Percentiles rank a stretch among this genome's conserved stretches.
These are phyloP conservation scores for Aphaenogaster floridana DNA, from an alignment of 1,140 invertebrate species.

Conservation along the genomic window DNA sequence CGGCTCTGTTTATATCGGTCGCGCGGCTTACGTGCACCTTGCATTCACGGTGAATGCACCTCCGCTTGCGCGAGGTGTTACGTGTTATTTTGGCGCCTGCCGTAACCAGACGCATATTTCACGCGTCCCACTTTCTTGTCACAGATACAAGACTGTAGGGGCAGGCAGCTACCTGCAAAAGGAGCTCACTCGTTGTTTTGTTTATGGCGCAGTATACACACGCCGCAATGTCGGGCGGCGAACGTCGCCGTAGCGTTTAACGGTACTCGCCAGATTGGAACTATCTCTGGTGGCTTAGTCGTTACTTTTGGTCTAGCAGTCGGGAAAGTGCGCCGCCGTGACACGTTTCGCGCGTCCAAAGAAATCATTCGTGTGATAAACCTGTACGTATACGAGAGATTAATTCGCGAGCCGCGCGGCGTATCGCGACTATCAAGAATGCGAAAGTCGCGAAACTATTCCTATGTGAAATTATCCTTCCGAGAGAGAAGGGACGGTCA, in stretches of 20 bases:
- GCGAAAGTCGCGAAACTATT: slow-evolving; percentile 33
- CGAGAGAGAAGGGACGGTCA: background rate
- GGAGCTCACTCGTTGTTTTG: slow-evolving; percentile 68
- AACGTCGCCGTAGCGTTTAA: slow-evolving; percentile 74
- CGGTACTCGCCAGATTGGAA: slow-evolving; percentile 75
- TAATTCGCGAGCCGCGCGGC: slow-evolving; percentile 12
- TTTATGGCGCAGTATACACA: slow-evolving; percentile 58
- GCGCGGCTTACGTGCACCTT: background rate
- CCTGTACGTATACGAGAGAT: slow-evolving; percentile 49
- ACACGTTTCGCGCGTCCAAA: slow-evolving; percentile 12
- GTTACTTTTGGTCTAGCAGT: slow-evolving; percentile 50
- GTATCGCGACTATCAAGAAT: slow-evolving; percentile 27
- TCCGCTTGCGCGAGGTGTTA: slow-evolving; percentile 29
- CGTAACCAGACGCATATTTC: slow-evolving; percentile 74
- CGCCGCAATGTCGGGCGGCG: slow-evolving; percentile 48
- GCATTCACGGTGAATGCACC: slow-evolving; percentile 37
- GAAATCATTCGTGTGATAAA: slow-evolving; percentile 59
- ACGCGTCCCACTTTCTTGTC: slow-evolving; percentile 75
- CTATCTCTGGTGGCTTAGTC: slow-evolving; percentile 55
- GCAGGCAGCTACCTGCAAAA: slow-evolving; percentile 68
- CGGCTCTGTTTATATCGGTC: slow-evolving; percentile 33
- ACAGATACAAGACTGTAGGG: slow-evolving; percentile 57
- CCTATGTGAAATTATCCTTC: slow-evolving; percentile 20
- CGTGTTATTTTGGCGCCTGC: slow-evolving; percentile 72
- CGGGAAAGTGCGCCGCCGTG: slow-evolving; percentile 27